Percentiles rank a stretch among this genome's conserved stretches.
These are phyloP conservation scores for Catharus ustulatus DNA, from an alignment of 2,797 vertebrate species.

Conservation along the genomic window DNA sequence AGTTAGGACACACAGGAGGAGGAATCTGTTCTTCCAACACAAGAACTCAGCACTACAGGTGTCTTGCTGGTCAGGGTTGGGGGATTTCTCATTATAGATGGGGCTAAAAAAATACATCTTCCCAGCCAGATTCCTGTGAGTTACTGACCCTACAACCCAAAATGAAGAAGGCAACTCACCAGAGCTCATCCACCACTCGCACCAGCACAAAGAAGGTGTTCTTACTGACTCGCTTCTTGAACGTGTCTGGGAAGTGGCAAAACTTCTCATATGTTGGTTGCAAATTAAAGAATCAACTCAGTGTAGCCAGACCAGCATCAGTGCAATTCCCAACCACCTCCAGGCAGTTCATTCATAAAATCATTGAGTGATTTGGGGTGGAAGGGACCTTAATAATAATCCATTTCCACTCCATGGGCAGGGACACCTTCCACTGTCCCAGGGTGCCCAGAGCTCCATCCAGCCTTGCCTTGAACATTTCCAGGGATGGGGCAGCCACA, in stretches of 20 bases:
- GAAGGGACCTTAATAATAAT: neutral
- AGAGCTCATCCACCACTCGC: conserved; percentile 95
- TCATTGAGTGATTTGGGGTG: too few species aligned
- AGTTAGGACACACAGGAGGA: fast-evolving
- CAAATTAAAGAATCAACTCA: conserved; percentile 80
- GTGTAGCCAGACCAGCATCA: neutral
- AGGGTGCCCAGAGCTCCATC: neutral
- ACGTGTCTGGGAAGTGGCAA: conserved; percentile 93
- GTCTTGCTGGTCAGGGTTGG: fast-evolving
- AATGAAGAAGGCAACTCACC: conserved; percentile 81
- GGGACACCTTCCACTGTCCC: neutral
- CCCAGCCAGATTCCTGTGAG: neutral
- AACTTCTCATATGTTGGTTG: conserved; percentile 90
- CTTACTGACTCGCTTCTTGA: conserved; percentile 98
- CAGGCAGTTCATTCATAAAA: neutral
- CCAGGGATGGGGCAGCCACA: neutral
- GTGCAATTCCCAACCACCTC: neutral
- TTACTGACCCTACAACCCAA: fast-evolving
- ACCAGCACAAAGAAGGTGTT: conserved; percentile 99
- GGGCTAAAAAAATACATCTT: neutral
- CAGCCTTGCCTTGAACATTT: neutral
- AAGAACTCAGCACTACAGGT: neutral
- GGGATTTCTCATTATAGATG: neutral
- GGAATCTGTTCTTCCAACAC: neutral
- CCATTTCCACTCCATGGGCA: neutral